Conservation (phyloP, 1,140 invertebrate species). For the Microplitis mediator region DNA sequence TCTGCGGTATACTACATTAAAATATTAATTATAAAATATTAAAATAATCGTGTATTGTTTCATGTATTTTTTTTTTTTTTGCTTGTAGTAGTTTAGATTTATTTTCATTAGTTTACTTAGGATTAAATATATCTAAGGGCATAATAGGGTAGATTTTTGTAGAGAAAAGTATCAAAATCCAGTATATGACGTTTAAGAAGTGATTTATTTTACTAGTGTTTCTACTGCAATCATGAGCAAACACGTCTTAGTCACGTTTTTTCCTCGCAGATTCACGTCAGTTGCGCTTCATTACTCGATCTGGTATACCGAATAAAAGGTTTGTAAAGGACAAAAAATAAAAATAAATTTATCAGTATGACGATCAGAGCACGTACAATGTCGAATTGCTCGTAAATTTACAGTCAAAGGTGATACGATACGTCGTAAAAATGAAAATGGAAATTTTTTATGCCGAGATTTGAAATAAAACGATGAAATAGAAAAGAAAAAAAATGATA, state of each 20-base stretch:
- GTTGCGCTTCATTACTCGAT: not conserved
- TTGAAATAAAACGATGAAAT: not conserved
- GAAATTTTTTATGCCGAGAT: not conserved
- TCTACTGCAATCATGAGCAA: slow-evolving; percentile 13
- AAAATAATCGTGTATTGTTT: too few species aligned
- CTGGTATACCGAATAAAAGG: not conserved
- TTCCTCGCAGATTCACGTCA: not conserved
- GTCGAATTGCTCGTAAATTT: slow-evolving; percentile 13
- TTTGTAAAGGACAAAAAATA: not conserved
- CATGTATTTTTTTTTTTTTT: not conserved
- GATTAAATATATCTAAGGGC: not conserved
- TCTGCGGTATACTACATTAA: not conserved
- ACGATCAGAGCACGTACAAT: not conserved
- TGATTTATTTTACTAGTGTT: slow-evolving; percentile 5
- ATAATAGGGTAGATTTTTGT: slow-evolving; percentile 17
- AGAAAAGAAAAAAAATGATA: not conserved
- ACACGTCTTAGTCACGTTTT: slow-evolving; percentile 23
- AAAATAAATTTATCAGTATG: not conserved
- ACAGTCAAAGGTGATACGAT: not conserved
- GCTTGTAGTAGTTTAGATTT: too few species aligned
- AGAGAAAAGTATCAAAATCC: not conserved
- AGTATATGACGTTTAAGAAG: not conserved
- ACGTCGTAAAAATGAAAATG: slow-evolving; percentile 1
- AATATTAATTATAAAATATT: too few species aligned
- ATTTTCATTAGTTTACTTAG: slow-evolving; percentile 28